These are phyloP conservation scores for Macropis europaea DNA, from an alignment of 2,888 invertebrate genomes.

Conservation along the genomic window DNA sequence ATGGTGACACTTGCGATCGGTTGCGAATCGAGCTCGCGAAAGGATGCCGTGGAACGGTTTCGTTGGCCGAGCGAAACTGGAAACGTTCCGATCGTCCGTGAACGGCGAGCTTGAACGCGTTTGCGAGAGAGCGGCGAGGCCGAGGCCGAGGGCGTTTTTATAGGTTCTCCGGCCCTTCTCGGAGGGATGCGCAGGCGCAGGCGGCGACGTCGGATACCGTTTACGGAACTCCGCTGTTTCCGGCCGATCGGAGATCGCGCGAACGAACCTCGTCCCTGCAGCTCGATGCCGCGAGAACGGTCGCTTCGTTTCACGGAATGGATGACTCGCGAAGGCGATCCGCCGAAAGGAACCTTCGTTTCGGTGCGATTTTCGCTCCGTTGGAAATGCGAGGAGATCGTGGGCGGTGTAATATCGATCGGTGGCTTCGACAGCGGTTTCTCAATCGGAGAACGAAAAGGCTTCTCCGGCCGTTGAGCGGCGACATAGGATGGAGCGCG, in stretches of 20 bases:
- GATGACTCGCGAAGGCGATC: background rate
- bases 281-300: no score
- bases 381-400: no score
- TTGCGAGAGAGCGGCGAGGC: constrained; percentile 7
- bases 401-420: no score
- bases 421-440: background rate
- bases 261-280: no score
- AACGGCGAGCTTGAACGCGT: constrained; percentile 13
- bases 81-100: no score
- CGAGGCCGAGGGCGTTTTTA: constrained; percentile 40
- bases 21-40: background rate
- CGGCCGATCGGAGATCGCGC: no score
- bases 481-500: no score
- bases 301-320: background rate
- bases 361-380: no score
- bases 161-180: constrained; percentile 40
- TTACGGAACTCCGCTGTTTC: no score
- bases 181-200: no score
- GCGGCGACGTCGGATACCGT: no score
- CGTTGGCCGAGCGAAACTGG: background rate
- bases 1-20: constrained; percentile 26
- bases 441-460: constrained; percentile 1
- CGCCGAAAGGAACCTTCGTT: background rate
- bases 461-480: constrained; percentile 20
- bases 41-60: no score